Conservation (phyloP, 2,113 vertebrate genomes). For the Bothrops jararaca region DNA sequence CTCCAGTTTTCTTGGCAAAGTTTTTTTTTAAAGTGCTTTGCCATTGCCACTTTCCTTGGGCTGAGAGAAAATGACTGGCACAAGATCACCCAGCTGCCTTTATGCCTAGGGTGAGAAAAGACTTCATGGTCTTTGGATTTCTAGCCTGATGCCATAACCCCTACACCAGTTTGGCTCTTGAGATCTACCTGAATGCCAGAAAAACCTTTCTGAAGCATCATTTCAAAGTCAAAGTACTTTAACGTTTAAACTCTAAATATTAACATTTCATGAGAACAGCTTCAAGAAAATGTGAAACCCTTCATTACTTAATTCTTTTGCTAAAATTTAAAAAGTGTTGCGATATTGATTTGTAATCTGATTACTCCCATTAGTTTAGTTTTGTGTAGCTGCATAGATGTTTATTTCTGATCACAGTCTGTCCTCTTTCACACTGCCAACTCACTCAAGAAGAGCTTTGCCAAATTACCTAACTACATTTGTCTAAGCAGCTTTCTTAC, state of each 20-base stretch:
- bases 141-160: not conserved
- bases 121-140: not conserved
- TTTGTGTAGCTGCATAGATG: conserved; percentile 13
- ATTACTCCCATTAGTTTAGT: conserved; percentile 5
- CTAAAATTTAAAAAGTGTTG: not conserved
- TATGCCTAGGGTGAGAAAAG: not conserved
- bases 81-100: not conserved
- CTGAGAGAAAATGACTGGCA: not conserved
- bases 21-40: not conserved
- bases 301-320: not conserved
- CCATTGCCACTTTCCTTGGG: not conserved
- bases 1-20: not conserved
- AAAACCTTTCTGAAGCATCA: not conserved
- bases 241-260: not conserved
- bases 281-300: not conserved
- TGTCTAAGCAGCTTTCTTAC: not conserved
- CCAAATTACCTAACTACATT: conserved; percentile 17
- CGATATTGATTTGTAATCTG: not conserved
- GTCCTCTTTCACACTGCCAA: not conserved
- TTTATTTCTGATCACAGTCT: conserved; percentile 2
- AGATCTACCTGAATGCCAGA: not conserved
- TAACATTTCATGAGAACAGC: not conserved
- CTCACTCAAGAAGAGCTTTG: not conserved
- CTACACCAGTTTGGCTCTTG: not conserved
- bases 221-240: not conserved